A percentile compares a stretch with the other conserved stretches of the same genome.
phyloP scores from a whole-genome alignment of 1,140 invertebrate genomes.

The Druon quercuslanigerum region DNA sequence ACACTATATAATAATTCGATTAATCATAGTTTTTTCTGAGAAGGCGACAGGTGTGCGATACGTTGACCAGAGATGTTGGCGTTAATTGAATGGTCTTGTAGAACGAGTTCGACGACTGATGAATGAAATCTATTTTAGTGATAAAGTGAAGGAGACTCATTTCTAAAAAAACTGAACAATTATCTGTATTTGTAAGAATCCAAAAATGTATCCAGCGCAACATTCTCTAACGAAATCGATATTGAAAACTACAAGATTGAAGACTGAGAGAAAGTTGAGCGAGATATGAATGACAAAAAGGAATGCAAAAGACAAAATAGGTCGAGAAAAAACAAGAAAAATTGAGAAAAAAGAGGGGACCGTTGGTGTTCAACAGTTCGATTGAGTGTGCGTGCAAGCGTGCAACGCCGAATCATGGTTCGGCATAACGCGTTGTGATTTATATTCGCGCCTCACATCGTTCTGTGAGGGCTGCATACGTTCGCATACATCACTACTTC shows the following conservation, averaged over 20 bases:
- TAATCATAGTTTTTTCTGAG: conserved; percentile 17
- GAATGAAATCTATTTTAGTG: background rate
- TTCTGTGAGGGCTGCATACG: conserved; percentile 63
- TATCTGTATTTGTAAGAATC: no score
- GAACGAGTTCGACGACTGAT: background rate
- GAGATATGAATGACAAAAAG: no score
- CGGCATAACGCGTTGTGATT: conserved; percentile 63
- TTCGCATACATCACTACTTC: conserved; percentile 62
- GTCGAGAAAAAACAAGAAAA: background rate
- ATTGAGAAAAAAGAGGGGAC: background rate
- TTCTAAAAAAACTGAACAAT: background rate
- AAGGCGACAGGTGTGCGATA: background rate
- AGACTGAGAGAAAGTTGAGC: no score
- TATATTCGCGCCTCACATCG: conserved; percentile 64
- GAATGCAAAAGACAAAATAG: background rate
- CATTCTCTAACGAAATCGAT: no score
- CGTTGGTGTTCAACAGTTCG: background rate
- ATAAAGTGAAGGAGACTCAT: background rate
- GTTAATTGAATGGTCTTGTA: conserved; percentile 10
- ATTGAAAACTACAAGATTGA: no score
- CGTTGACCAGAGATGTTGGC: background rate
- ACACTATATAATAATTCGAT: conserved; percentile 8
- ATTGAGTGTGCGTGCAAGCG: conserved; percentile 49
- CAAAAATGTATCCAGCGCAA: no score
- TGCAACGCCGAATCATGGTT: conserved; percentile 42